Base-by-base conservation (phyloP, 2,797 vertebrate species). In the Enoplosus armatus region DNA sequence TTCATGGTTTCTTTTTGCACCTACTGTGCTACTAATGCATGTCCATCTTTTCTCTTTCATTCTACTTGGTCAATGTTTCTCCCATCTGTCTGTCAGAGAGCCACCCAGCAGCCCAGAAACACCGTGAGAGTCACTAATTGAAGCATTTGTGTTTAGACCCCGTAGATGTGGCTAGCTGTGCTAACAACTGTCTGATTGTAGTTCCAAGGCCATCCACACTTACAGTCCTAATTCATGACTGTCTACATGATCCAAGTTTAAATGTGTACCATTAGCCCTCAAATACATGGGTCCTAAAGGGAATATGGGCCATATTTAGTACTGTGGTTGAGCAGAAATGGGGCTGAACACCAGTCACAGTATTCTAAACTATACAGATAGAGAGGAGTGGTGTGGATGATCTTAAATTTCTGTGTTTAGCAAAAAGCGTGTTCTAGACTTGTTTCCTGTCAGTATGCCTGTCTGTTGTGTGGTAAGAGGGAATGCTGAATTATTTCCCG, bases 91-190 rank as follows among this genome's bases (percentile, higher is more conserved):
- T 90, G 82, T 92, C 87, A 93, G 92, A 86, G 86, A 90, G 71
- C 72, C 81, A 64, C 50, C 81, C 84, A 75, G 74, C 91, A 81
- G 54, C 78, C 87, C 82, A 61, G 86, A 88, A 75, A 73, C 87
- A 92, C 85, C 1, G 92, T 95, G 93, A 94, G 93, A 89, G 84
- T 83, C 70, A 79, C 77, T 60, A 72, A 74, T 64, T 67, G 37
- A 84, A 53, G 60, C 43, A 8, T 83, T 79, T 79, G 60, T 90
- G 83, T 85, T 67, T 89, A 83, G 83, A 79, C 67, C 7, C 10
- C 77, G 53, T 90, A 87, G 86, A 64, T 59, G 72, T 89, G 58
- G 15, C 74, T 78, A 80, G 53, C 27, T 77, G 74, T 82, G 50
- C 79, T 89, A 81, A 86, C 62, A 51, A 39, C 35, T 37, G 66